These are phyloP conservation scores for Baronia brevicornis DNA, from an alignment of 2,888 invertebrate genomes.

Conservation along the genomic window DNA sequence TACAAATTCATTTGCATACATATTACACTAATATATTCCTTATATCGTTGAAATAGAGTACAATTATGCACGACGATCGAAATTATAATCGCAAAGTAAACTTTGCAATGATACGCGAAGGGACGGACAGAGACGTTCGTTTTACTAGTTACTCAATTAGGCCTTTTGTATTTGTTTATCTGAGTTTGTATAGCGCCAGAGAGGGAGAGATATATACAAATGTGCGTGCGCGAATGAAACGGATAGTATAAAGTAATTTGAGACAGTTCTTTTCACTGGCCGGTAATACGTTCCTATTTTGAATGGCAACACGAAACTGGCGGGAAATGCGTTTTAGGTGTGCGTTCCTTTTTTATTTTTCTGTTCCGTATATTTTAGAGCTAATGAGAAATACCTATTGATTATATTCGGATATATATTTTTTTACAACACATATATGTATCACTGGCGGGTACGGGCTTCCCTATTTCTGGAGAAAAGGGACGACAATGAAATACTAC, in stretches of 20 bases:
- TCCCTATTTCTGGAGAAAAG: too few species aligned
- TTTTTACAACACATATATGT: too few species aligned
- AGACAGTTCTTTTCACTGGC: conserved; percentile 74
- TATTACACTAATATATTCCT: conserved; percentile 3
- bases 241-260: conserved; percentile 63
- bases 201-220: conserved; percentile 31
- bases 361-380: too few species aligned
- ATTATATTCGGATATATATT: too few species aligned
- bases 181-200: conserved; percentile 68
- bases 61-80: conserved; percentile 20
- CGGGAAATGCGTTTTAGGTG: conserved; percentile 70
- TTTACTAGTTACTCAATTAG: conserved; percentile 77
- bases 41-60: conserved; percentile 21
- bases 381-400: too few species aligned
- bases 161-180: conserved; percentile 77
- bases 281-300: conserved; percentile 72
- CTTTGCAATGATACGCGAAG: conserved; percentile 48
- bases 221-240: conserved; percentile 31
- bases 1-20: conserved; percentile 20
- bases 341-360: conserved; percentile 44
- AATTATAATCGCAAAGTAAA: conserved; percentile 22
- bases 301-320: conserved; percentile 70
- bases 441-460: too few species aligned
- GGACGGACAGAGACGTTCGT: conserved; percentile 69
- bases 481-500: too few species aligned